Conservation (phyloP, 2,888 invertebrate species). For the Eilema caniola region DNA sequence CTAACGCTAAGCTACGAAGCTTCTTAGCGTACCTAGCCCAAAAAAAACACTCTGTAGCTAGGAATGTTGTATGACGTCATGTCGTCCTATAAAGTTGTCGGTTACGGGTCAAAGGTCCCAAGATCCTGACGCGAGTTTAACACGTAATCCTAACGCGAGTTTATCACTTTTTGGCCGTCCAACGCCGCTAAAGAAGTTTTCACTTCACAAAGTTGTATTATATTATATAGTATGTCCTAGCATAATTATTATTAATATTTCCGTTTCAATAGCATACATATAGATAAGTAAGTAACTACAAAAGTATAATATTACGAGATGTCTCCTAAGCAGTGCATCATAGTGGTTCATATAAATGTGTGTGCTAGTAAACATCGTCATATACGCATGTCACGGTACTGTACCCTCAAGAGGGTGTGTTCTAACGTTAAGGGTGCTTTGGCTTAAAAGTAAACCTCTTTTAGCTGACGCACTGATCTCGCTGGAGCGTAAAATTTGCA, state of each 20-base stretch:
- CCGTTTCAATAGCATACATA: not conserved
- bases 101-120: too few species aligned
- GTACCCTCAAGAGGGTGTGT: constrained; percentile 39
- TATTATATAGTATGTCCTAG: too few species aligned
- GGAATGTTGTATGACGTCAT: too few species aligned
- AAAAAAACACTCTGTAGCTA: too few species aligned
- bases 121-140: too few species aligned
- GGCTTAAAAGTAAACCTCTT: constrained; percentile 34
- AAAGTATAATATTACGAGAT: not conserved
- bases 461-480: constrained; percentile 43
- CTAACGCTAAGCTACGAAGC: too few species aligned
- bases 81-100: too few species aligned
- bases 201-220: too few species aligned
- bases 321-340: not conserved
- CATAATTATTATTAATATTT: not conserved
- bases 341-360: not conserved
- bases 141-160: too few species aligned
- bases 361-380: constrained; percentile 23
- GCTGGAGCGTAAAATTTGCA: constrained; percentile 47
- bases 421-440: constrained; percentile 48
- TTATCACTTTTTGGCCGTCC: too few species aligned
- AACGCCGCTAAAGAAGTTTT: too few species aligned
- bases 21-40: too few species aligned
- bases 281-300: not conserved
- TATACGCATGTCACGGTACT: constrained; percentile 23